These are phyloP conservation scores for Lacanobia wlatinum DNA, from an alignment of 2,888 invertebrate genomes.

Conservation along the genomic window DNA sequence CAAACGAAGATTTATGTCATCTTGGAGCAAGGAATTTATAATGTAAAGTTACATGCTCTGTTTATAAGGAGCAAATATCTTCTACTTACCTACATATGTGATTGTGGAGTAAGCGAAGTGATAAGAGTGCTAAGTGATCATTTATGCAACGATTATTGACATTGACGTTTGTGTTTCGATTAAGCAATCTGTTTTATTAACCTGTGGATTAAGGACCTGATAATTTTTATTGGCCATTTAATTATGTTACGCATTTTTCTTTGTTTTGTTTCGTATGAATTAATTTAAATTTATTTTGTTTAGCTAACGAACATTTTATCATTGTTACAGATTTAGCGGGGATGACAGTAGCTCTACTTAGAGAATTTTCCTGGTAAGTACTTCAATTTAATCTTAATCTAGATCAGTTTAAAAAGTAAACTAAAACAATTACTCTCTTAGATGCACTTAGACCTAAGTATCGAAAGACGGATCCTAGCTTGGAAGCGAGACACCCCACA, in stretches of 20 bases:
- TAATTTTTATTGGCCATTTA: neutral
- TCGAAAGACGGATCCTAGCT: neutral
- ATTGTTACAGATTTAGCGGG: conserved; percentile 83
- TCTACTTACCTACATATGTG: neutral
- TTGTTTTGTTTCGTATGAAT: neutral
- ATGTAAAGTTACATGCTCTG: conserved; percentile 1
- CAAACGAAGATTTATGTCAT: conserved; percentile 47
- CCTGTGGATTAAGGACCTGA: neutral
- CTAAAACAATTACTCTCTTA: neutral
- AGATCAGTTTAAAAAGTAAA: neutral
- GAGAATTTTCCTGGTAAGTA: conserved; percentile 80
- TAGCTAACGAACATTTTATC: conserved; percentile 50
- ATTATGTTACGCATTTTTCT: neutral
- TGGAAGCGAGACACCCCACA: neutral
- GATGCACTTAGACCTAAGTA: neutral
- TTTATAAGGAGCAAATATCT: neutral
- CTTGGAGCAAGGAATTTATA: conserved; percentile 8
- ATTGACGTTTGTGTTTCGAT: too few relatives aligned
- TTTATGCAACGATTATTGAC: neutral
- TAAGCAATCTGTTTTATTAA: neutral
- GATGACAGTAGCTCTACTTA: conserved; percentile 76
- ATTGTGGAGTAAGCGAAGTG: neutral
- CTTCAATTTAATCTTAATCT: neutral
- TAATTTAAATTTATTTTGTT: neutral
- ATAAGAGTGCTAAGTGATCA: neutral